A percentile compares a stretch with the other conserved stretches of the same genome.
phyloP scores from a whole-genome alignment of 2,113 vertebrate species.

The Symphodus melops region DNA sequence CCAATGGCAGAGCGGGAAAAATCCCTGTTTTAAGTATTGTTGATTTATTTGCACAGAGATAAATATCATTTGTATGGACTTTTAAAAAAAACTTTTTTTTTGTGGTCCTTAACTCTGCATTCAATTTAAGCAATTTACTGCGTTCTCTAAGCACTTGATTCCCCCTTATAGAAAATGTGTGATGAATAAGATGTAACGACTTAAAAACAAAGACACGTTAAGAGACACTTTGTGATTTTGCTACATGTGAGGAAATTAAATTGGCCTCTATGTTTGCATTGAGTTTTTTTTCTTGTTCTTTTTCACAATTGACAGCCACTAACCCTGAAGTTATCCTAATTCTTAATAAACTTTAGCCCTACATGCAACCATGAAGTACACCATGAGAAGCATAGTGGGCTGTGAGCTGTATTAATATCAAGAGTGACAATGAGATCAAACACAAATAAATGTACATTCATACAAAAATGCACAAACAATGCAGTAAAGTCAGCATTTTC shows the following conservation, averaged over 20 bases:
- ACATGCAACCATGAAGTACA: not conserved
- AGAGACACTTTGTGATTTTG: not conserved
- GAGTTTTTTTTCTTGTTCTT: not conserved
- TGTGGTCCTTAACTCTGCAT: too few relatives aligned
- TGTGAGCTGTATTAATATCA: too few relatives aligned
- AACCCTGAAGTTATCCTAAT: not conserved
- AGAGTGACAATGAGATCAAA: too few relatives aligned
- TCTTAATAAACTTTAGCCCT: not conserved
- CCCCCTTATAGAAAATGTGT: too few relatives aligned
- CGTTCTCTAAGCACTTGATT: too few relatives aligned
- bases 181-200: not conserved
- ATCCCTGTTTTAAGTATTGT: too few relatives aligned
- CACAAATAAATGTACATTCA: too few relatives aligned
- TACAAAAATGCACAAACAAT: not conserved
- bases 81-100: too few relatives aligned
- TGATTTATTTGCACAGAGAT: too few relatives aligned
- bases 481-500: conserved; percentile 10
- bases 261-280: not conserved
- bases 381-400: not conserved
- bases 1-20: too few relatives aligned
- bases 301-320: not conserved
- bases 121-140: too few relatives aligned
- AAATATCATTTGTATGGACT: too few relatives aligned
- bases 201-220: not conserved
- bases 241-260: not conserved